These are phyloP conservation scores for Maniola jurtina DNA, from an alignment of 1,140 invertebrate species.

Conservation along the genomic window DNA sequence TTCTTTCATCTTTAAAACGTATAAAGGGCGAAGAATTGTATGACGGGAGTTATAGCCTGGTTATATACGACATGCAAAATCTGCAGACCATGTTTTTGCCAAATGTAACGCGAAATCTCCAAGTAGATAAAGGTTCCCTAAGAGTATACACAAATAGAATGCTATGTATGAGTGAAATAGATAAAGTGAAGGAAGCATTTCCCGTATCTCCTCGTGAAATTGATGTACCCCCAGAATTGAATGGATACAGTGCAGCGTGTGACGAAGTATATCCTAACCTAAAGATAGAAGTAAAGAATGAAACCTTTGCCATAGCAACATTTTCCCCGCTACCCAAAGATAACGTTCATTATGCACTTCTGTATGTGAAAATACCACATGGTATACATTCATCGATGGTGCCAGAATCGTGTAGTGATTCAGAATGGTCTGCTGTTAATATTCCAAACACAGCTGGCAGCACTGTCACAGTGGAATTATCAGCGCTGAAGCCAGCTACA, in stretches of 20 bases:
- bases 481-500: slow-evolving; percentile 51
- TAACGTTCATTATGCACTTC: slow-evolving; percentile 47
- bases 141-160: slow-evolving; percentile 88
- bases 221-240: slow-evolving; percentile 49
- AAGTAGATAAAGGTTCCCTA: slow-evolving; percentile 81
- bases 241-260: slow-evolving; percentile 60
- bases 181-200: slow-evolving; percentile 74
- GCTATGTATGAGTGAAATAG: slow-evolving; percentile 84
- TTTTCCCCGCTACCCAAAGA: slow-evolving; percentile 39
- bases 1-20: slow-evolving; percentile 82
- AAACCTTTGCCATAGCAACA: slow-evolving; percentile 48
- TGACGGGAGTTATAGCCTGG: slow-evolving; percentile 82
- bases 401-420: slow-evolving; percentile 62
- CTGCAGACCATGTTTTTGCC: slow-evolving; percentile 82
- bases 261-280: slow-evolving; percentile 46
- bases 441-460: slow-evolving; percentile 32
- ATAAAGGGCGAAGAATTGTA: slow-evolving; percentile 66
- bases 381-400: slow-evolving; percentile 38
- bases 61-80: slow-evolving; percentile 86
- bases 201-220: slow-evolving; percentile 39
- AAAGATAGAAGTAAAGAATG: slow-evolving; percentile 44
- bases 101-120: slow-evolving; percentile 70
- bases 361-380: slow-evolving; percentile 54
- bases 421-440: slow-evolving; percentile 56
- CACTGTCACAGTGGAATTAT: slow-evolving; percentile 36